A percentile compares a stretch with the other conserved stretches of the same genome.
Conservation (phyloP, 2,888 invertebrate species). For the Balanococcus diminutus region DNA sequence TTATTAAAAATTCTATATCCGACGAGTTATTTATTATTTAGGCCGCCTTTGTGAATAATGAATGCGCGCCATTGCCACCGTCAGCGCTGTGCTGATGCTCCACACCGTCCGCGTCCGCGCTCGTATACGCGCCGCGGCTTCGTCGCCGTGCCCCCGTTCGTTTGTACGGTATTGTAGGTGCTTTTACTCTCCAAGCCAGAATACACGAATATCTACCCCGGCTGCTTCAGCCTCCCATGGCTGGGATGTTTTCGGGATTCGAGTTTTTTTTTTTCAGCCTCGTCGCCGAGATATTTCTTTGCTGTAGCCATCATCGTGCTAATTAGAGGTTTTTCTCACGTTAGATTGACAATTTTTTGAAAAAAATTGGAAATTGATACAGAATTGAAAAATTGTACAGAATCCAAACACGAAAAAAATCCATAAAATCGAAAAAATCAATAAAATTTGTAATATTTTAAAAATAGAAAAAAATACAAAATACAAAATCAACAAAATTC, state of each 20-base stretch:
- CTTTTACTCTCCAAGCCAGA: background rate
- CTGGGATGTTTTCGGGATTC: background rate
- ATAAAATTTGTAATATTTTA: too few species aligned
- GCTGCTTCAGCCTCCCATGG: background rate
- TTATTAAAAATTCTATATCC: constrained; percentile 58
- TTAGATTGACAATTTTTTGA: too few species aligned
- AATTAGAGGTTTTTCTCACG: too few species aligned
- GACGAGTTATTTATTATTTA: constrained; percentile 57
- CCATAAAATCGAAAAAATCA: too few species aligned
- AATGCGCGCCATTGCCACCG: constrained; percentile 57
- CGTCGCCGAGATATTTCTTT: too few species aligned
- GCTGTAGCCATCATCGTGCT: too few species aligned
- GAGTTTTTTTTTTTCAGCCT: background rate
- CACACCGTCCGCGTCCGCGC: background rate
- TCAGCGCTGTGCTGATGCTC: background rate
- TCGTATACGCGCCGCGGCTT: background rate
- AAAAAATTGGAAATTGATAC: too few species aligned
- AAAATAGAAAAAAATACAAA: too few species aligned
- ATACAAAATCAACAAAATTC: too few species aligned
- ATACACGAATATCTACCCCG: background rate
- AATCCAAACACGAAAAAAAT: too few species aligned
- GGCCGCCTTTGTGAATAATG: constrained; percentile 57
- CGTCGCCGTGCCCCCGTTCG: background rate
- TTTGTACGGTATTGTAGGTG: background rate
- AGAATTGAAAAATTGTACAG: too few species aligned